A percentile compares a stretch with the other conserved stretches of the same genome.
Evolutionary conservation across 2,888 invertebrate genomes (phyloP).

Genomic region (Polietes domitor): DNA sequence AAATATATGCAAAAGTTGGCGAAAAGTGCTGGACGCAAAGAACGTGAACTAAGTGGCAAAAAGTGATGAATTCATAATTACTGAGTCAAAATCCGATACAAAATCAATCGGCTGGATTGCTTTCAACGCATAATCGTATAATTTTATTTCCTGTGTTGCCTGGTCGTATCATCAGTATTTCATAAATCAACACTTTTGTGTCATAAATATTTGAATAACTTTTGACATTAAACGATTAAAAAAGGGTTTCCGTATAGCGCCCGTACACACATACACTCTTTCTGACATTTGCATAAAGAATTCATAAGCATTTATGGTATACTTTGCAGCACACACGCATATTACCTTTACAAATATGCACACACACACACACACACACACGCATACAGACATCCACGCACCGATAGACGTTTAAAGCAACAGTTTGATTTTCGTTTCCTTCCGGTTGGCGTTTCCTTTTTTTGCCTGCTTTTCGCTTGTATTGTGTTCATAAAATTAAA

Average conservation of each 20-base stretch:
- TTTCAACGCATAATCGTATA: no score
- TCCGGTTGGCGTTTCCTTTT: not conserved
- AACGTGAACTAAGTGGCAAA: no score
- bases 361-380: not conserved
- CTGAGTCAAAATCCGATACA: no score
- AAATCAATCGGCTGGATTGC: no score
- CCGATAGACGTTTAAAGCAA: not conserved
- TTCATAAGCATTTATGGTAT: conserved; percentile 13
- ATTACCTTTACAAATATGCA: not conserved
- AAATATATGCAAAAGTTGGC: no score
- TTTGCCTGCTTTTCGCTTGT: not conserved
- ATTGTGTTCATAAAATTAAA: conserved; percentile 68
- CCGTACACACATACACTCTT: not conserved
- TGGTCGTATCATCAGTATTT: not conserved
- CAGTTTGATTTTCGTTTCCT: conserved; percentile 22
- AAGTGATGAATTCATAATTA: no score
- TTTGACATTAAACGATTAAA: conserved; percentile 38
- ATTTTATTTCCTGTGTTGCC: no score
- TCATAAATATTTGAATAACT: conserved; percentile 32
- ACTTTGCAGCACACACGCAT: not conserved
- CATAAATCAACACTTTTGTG: conserved; percentile 30
- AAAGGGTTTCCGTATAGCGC: not conserved
- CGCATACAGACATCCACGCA: not conserved
- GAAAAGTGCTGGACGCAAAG: no score
- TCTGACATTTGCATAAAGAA: not conserved